Evolutionary conservation across 2,797 vertebrate genomes (phyloP).

Genomic region (Odontamblyopus rebecca): DNA sequence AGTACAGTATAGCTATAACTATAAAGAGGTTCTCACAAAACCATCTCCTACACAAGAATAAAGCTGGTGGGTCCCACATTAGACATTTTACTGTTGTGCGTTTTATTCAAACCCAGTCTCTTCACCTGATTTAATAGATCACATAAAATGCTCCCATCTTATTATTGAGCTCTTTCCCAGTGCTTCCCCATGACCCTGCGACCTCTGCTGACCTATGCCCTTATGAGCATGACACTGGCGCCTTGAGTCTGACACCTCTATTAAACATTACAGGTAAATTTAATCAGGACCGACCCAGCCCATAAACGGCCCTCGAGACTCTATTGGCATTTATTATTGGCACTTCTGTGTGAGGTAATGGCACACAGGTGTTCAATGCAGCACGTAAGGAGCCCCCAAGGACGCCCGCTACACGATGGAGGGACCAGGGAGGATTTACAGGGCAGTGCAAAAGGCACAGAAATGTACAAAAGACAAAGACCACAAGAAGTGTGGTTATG

Average conservation of each 20-base stretch:
- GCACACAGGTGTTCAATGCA: constrained; percentile 61
- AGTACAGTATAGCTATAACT: not conserved
- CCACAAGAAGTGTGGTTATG: not conserved
- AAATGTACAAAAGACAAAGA: not conserved
- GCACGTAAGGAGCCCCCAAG: constrained; percentile 35
- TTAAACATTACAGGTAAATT: constrained; percentile 66
- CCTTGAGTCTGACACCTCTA: constrained; percentile 48
- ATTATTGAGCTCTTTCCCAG: constrained; percentile 29
- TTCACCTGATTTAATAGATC: constrained; percentile 25
- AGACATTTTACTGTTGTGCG: constrained; percentile 14
- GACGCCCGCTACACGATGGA: constrained; percentile 27
- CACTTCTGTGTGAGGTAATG: constrained; percentile 55
- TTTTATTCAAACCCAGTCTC: constrained; percentile 19
- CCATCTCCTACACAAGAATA: not conserved
- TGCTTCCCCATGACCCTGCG: constrained; percentile 30
- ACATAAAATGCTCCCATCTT: constrained; percentile 46
- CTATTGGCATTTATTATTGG: constrained; percentile 56
- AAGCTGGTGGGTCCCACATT: constrained; percentile 9
- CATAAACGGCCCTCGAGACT: constrained; percentile 37
- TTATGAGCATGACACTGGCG: constrained; percentile 24
- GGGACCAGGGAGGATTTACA: constrained; percentile 2
- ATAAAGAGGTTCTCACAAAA: not conserved
- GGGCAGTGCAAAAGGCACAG: not conserved
- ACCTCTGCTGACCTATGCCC: constrained; percentile 28
- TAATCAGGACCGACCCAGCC: constrained; percentile 53